Evolutionary conservation across 2,113 vertebrate species (phyloP).

Genomic region (Prunella fulvescens): DNA sequence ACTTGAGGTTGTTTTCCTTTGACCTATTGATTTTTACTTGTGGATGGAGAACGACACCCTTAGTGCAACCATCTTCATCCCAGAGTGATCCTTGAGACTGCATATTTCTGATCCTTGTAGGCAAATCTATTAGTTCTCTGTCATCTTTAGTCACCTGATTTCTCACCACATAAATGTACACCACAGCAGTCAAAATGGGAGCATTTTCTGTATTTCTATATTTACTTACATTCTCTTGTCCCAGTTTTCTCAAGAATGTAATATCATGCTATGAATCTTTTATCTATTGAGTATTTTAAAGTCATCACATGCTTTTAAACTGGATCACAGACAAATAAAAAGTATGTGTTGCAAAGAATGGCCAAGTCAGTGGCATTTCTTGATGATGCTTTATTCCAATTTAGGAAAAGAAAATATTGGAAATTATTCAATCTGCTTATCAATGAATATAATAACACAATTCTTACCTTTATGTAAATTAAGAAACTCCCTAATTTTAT

Average conservation of each 20-base stretch:
- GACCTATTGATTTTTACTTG: neutral
- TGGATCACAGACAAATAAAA: neutral
- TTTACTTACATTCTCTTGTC: neutral
- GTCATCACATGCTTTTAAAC: neutral
- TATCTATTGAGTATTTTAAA: neutral
- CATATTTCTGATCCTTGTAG: neutral
- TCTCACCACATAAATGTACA: neutral
- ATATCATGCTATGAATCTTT: neutral
- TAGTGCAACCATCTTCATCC: neutral
- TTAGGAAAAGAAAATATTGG: neutral
- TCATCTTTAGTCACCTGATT: neutral
- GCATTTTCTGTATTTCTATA: neutral
- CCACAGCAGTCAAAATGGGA: neutral
- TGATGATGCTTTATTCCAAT: neutral
- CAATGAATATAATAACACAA: neutral
- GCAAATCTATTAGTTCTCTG: neutral
- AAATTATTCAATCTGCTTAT: neutral
- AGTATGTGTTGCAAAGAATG: neutral
- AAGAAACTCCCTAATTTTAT: neutral
- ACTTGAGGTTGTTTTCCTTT: neutral
- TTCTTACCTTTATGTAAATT: neutral
- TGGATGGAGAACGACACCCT: neutral
- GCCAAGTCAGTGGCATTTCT: neutral
- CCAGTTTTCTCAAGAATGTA: neutral
- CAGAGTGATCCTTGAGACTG: accelerated